Evolutionary conservation across 2,888 invertebrate genomes (phyloP), one percentile per base, ranked within the genome.

Genomic region (Limenitis arthemis): DNA sequence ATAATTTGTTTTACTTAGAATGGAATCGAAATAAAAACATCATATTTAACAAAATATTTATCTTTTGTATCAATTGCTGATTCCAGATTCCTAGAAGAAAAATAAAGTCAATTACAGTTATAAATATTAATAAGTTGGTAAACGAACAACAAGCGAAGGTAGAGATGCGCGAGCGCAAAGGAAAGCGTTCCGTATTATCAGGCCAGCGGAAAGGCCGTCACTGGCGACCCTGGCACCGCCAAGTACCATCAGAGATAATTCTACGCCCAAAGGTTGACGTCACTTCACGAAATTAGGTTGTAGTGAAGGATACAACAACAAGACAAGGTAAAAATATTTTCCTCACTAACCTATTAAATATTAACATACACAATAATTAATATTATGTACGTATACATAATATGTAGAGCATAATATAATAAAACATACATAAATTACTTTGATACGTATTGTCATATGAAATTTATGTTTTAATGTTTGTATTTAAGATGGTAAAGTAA

Each of bases 181-280:
- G 42, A 54, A 55, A 62, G 63, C 71, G 73, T 77, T 76, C 75
- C 74, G 61, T 62, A 70, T 75, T 79, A 78, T 75, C 75, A 70
- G 65, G 65, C 65, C 67, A 72, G 73, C 74, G 74, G 73, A 74
- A 69, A 74, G 75, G 71, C 72, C 72, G 68, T 61, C 58, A 58
- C 33, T 11, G 44, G 62, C 69, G 69, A 68, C 72, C 73, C 76
- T 76, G 78, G 76, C 67, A 78, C 79, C 72, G 73, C 73, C 75
- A 73, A 75, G 75, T 69, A 79, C 77, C 69, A 69, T 61, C 64
- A 65, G 61, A 75, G 74, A 76, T 75, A 75, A 73, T 69, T 68
- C 64, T 66, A 73, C 75, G 73, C 75, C 77, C 73, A 75, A 70
- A 65, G 63, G 60, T 60, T 62, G 64, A 68, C 68, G 61, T 59